Percentiles rank a stretch among this genome's conserved stretches.
Conservation (phyloP, 1,140 invertebrate species). For the Lordiphosa stackelbergi region DNA sequence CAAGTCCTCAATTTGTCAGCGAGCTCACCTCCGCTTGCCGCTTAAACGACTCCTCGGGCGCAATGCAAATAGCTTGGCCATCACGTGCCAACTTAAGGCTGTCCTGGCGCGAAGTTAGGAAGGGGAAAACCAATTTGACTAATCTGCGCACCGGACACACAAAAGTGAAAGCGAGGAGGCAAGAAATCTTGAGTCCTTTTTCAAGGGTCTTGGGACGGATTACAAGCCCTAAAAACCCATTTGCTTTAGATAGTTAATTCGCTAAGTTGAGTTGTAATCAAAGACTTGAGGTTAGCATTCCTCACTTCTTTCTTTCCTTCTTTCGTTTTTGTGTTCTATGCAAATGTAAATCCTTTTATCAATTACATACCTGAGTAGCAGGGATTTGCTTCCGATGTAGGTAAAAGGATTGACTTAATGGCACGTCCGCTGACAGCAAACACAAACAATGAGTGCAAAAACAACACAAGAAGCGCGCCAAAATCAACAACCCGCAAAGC, state of each 20-base stretch:
- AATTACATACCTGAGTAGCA: constrained; percentile 46
- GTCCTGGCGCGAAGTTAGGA: constrained; percentile 12
- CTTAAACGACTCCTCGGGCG: constrained; percentile 12
- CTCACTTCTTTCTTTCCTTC: not conserved
- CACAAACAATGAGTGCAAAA: constrained; percentile 31
- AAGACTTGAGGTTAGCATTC: not conserved
- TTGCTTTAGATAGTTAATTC: constrained; percentile 20
- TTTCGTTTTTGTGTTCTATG: constrained; percentile 21
- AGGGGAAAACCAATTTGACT: constrained; percentile 54
- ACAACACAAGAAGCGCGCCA: constrained; percentile 31
- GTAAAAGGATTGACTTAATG: constrained; percentile 18
- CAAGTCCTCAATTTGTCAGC: constrained; percentile 29
- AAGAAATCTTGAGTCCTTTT: constrained; percentile 19
- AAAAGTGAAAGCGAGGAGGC: constrained; percentile 4
- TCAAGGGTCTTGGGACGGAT: constrained; percentile 10
- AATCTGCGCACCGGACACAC: constrained; percentile 35
- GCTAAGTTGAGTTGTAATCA: constrained; percentile 13
- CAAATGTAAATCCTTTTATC: constrained; percentile 41
- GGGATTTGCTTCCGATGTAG: not conserved
- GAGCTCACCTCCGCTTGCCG: not conserved
- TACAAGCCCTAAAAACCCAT: constrained; percentile 22
- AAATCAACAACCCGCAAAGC: constrained; percentile 30
- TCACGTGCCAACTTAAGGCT: constrained; percentile 23
- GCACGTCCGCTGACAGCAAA: constrained; percentile 34
- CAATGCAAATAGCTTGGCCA: constrained; percentile 39